Evolutionary conservation across 1,140 invertebrate species (phyloP).

Genomic region (Drosophila athabasca): DNA sequence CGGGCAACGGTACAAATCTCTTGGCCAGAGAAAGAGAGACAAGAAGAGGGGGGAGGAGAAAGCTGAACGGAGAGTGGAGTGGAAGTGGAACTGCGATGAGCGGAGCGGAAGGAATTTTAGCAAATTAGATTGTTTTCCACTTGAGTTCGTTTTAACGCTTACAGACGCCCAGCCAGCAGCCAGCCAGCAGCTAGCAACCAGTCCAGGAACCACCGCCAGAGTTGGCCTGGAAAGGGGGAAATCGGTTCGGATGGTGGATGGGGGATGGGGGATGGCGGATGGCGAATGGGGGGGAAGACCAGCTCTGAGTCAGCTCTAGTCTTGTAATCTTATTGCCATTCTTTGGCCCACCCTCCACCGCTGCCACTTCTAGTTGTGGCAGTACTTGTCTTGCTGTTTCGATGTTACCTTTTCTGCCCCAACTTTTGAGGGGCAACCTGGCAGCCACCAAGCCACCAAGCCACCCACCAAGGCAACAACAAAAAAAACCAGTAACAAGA

Average conservation of each 20-base stretch:
- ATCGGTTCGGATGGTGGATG: neutral
- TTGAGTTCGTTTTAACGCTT: slow-evolving; percentile 83
- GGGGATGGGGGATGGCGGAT: slow-evolving; percentile 12
- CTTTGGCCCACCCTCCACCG: neutral
- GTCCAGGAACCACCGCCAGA: too few relatives aligned
- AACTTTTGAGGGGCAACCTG: neutral
- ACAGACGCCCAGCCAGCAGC: slow-evolving; percentile 38
- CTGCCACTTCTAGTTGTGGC: neutral
- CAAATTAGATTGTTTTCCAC: slow-evolving; percentile 83
- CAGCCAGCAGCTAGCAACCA: neutral
- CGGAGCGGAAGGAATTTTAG: slow-evolving; percentile 79
- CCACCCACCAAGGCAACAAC: slow-evolving; percentile 43
- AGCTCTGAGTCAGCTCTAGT: slow-evolving; percentile 29
- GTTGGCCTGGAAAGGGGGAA: neutral
- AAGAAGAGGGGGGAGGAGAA: neutral
- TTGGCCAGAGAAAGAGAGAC: neutral
- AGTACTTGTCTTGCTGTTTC: slow-evolving; percentile 23
- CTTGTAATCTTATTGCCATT: slow-evolving; percentile 51
- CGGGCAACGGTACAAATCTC: too few relatives aligned
- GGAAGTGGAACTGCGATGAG: slow-evolving; percentile 4
- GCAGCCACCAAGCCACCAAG: slow-evolving; percentile 10
- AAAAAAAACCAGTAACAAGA: slow-evolving; percentile 36
- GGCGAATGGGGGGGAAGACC: neutral
- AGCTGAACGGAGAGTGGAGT: neutral
- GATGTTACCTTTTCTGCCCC: slow-evolving; percentile 22